These are phyloP conservation scores for Caranx ignobilis DNA, from an alignment of 2,113 vertebrate species.

Conservation along the genomic window DNA sequence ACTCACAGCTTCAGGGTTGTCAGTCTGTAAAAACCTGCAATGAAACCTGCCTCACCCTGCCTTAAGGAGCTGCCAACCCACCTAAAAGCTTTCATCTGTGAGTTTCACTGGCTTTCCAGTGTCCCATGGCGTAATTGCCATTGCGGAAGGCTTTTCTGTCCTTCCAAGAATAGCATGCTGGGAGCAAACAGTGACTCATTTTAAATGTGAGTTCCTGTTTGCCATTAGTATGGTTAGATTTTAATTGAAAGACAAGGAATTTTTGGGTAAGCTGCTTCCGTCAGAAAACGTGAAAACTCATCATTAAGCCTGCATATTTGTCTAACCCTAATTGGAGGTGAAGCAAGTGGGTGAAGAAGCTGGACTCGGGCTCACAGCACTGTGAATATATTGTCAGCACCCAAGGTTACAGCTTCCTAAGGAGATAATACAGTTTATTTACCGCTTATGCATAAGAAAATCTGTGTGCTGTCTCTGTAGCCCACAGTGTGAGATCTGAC, in stretches of 20 bases:
- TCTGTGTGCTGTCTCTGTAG: constrained; percentile 54
- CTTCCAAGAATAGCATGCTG: constrained; percentile 40
- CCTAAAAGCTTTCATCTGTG: constrained; percentile 62
- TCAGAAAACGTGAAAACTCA: constrained; percentile 16
- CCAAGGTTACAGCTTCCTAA: constrained; percentile 50
- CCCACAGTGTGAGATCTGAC: constrained; percentile 64
- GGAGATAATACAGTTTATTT: constrained; percentile 72
- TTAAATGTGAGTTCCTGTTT: not conserved
- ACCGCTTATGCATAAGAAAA: constrained; percentile 57
- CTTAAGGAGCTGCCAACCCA: constrained; percentile 61
- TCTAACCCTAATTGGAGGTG: constrained; percentile 42
- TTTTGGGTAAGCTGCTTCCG: constrained; percentile 9
- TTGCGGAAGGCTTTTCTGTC: constrained; percentile 30
- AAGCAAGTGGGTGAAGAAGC: constrained; percentile 35
- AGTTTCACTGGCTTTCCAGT: constrained; percentile 36
- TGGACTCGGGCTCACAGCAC: constrained; percentile 15
- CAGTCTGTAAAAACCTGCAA: constrained; percentile 68
- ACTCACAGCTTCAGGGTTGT: constrained; percentile 61
- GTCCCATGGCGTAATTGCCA: constrained; percentile 44
- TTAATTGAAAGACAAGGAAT: constrained; percentile 26
- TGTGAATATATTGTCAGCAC: constrained; percentile 53
- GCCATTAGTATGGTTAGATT: constrained; percentile 26
- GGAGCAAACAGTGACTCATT: constrained; percentile 31
- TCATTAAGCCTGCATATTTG: constrained; percentile 43
- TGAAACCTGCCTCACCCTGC: constrained; percentile 61